phyloP scores from a whole-genome alignment of 2,797 vertebrate species.

The Botia kubotai region DNA sequence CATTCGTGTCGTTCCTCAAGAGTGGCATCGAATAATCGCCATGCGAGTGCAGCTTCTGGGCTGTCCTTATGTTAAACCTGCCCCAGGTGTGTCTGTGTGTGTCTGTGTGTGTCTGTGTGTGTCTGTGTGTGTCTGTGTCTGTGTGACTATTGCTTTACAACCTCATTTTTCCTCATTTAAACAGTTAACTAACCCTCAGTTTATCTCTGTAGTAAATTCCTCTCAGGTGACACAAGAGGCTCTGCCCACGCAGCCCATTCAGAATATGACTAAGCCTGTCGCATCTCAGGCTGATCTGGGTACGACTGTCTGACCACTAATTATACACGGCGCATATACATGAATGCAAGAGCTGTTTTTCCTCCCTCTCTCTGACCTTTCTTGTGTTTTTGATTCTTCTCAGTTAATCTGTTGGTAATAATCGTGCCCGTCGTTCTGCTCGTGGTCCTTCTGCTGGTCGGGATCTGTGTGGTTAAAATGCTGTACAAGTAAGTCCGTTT shows the following conservation, averaged over 20 bases:
- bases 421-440: constrained; percentile 24
- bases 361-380: neutral
- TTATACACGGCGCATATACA: neutral
- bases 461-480: constrained; percentile 46
- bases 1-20: constrained; percentile 78
- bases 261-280: constrained; percentile 46
- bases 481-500: constrained; percentile 51
- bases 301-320: constrained; percentile 22
- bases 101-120: too few relatives aligned
- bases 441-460: constrained; percentile 39
- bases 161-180: neutral
- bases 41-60: constrained; percentile 82
- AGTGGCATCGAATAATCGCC: constrained; percentile 79
- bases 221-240: constrained; percentile 40
- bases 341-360: neutral
- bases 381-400: neutral
- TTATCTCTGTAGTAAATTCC: constrained; percentile 19
- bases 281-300: constrained; percentile 59
- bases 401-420: constrained; percentile 50
- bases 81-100: constrained; percentile 37
- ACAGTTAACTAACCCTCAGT: neutral
- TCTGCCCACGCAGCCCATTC: constrained; percentile 31
- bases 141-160: neutral
- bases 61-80: constrained; percentile 65
- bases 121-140: neutral